Evolutionary conservation across 37 sponge, comb jelly and placozoan species (phyloP), one percentile per base, ranked within the genome.

Genomic region (Halichondria panicea): DNA sequence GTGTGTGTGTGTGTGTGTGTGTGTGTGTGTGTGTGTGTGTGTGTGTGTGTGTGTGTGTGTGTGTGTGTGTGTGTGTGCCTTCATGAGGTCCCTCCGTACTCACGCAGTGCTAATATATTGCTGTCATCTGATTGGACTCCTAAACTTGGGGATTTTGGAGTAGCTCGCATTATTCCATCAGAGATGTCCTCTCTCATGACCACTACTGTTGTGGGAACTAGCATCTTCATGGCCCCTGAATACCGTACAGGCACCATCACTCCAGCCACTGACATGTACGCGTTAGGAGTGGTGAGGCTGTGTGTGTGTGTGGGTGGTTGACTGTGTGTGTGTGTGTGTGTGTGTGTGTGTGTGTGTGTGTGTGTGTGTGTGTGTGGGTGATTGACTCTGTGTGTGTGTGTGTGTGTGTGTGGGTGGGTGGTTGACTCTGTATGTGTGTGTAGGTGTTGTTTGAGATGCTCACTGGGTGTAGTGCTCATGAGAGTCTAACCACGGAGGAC

Each of bases 61-160:
- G n/a, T n/a, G n/a, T n/a, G n/a, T n/a, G n/a, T n/a, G n/a, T n/a
- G n/a, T n/a, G n/a, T n/a, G n/a, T n/a, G n/a, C n/a, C n/a, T n/a
- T n/a, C n/a, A n/a, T n/a, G n/a, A n/a, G n/a, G n/a, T n/a, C n/a
- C n/a, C n/a, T n/a, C n/a, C n/a, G n/a, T n/a, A n/a, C n/a, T n/a
- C n/a, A n/a, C n/a, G 4, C 61, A 86, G 87, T 86, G 87, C 87
- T 24, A 86, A 86, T 58, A 55, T 80, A 12, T 63, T 86, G 40
- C 75, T 86, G 41, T 61, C 53, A 12, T 56, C 58, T 45, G 57
- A 73, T n/a, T 86, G 80, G 80, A 66, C 61, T 22, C 81, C 58
- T 15, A 74, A 15, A 41, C 57, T 86, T 30, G 79, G 81, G 11
- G 87, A 86, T 55, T 86, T 78, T 75, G 87, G 87, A 19, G 75